A percentile compares a stretch with the other conserved stretches of the same genome.
Evolutionary conservation across 2,113 vertebrate genomes (phyloP).

Genomic region (Hippocampus zosterae): DNA sequence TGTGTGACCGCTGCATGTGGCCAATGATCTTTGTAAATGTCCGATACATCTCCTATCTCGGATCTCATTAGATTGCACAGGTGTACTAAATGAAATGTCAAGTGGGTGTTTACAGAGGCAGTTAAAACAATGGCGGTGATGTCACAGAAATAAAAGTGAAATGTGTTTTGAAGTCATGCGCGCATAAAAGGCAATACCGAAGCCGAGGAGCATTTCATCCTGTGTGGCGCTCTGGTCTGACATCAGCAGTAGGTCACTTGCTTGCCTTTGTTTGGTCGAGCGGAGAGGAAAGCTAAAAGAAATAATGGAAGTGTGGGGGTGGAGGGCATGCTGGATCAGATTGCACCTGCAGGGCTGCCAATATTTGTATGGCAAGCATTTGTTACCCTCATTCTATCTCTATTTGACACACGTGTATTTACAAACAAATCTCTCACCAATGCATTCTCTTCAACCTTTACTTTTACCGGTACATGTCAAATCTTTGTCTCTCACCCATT

Average conservation of each 20-base stretch:
- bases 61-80: background rate
- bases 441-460: slow-evolving; percentile 40
- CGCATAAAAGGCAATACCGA: slow-evolving; percentile 31
- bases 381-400: slow-evolving; percentile 8
- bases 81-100: background rate
- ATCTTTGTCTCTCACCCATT: slow-evolving; percentile 35
- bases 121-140: background rate
- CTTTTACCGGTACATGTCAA: slow-evolving; percentile 24
- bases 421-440: slow-evolving; percentile 40
- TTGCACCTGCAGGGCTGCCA: slow-evolving; percentile 57
- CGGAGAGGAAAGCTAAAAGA: slow-evolving; percentile 20
- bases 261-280: slow-evolving; percentile 43
- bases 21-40: background rate
- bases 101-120: background rate
- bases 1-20: too few relatives aligned
- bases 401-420: slow-evolving; percentile 6
- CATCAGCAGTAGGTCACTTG: slow-evolving; percentile 40
- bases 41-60: too few relatives aligned
- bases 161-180: slow-evolving; percentile 23
- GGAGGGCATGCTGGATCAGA: slow-evolving; percentile 37
- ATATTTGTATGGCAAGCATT: slow-evolving; percentile 40
- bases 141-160: slow-evolving; percentile 18
- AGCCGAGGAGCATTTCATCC: slow-evolving; percentile 29
- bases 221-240: slow-evolving; percentile 45
- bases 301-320: slow-evolving; percentile 25